phyloP scores from a whole-genome alignment of 2,888 invertebrate genomes.

The Epinotia demarniana region DNA sequence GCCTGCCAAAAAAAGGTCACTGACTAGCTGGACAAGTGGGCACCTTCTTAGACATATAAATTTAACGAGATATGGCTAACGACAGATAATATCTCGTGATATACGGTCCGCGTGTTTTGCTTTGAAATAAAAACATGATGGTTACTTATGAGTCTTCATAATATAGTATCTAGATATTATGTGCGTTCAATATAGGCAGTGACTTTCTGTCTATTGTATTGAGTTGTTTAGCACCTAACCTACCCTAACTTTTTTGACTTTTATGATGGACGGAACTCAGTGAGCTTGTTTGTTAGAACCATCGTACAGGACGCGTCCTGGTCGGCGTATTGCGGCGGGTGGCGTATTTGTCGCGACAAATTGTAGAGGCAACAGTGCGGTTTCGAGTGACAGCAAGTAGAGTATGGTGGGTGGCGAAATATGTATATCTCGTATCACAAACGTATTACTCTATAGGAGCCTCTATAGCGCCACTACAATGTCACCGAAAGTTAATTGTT shows the following conservation, averaged over 20 bases:
- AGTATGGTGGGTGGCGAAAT: too few relatives aligned
- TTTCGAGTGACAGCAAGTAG: too few relatives aligned
- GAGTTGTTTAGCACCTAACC: too few relatives aligned
- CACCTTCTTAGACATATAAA: slow-evolving; percentile 10
- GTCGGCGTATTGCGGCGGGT: too few relatives aligned
- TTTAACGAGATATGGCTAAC: not conserved
- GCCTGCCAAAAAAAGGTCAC: slow-evolving; percentile 28
- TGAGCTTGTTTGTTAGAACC: not conserved
- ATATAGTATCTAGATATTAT: not conserved
- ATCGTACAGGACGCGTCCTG: not conserved
- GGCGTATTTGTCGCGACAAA: too few relatives aligned
- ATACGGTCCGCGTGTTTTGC: not conserved
- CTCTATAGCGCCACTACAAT: too few relatives aligned
- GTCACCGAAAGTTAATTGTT: too few relatives aligned
- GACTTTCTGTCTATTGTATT: too few relatives aligned
- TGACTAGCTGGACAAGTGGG: slow-evolving; percentile 19
- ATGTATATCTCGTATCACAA: too few relatives aligned
- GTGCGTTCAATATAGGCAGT: not conserved
- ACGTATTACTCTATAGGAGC: too few relatives aligned
- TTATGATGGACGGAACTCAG: not conserved
- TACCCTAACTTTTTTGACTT: not conserved
- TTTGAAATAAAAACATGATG: not conserved
- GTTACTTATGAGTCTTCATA: not conserved
- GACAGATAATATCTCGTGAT: not conserved
- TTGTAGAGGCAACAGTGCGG: too few relatives aligned